These are phyloP conservation scores for Orthonyx spaldingii DNA, from an alignment of 2,113 vertebrate genomes.

Conservation along the genomic window DNA sequence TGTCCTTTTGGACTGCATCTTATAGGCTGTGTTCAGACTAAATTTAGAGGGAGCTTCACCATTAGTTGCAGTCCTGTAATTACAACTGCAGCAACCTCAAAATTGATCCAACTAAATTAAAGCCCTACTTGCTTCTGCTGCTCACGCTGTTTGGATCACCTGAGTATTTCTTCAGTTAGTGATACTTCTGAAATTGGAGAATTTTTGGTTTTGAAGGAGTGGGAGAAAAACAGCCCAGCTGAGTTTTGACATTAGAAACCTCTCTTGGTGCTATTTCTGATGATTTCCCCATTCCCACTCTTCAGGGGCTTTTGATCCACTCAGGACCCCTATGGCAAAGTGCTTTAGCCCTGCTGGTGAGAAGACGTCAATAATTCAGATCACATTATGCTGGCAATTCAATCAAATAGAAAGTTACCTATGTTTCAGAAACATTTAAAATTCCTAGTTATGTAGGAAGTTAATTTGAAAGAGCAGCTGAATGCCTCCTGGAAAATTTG, in stretches of 20 bases:
- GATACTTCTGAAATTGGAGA: not conserved
- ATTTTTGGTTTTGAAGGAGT: not conserved
- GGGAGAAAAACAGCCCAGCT: not conserved
- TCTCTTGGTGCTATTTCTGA: not conserved
- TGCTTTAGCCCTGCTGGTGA: not conserved
- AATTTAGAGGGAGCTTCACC: not conserved
- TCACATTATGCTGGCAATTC: constrained; percentile 24
- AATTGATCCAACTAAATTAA: constrained; percentile 29
- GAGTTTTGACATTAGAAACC: not conserved
- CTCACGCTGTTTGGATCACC: not conserved
- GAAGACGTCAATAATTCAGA: constrained; percentile 14
- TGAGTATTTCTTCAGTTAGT: not conserved
- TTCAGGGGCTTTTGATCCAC: not conserved
- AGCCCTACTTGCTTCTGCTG: not conserved
- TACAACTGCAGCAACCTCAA: not conserved
- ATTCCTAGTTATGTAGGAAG: constrained; percentile 46
- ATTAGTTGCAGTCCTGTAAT: not conserved
- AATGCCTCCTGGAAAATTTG: constrained; percentile 53
- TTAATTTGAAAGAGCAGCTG: constrained; percentile 62
- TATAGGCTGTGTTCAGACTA: not conserved
- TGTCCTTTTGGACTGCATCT: not conserved
- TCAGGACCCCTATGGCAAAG: not conserved
- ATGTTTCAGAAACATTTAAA: constrained; percentile 38
- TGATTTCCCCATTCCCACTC: not conserved
- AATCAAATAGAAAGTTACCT: constrained; percentile 44